A percentile compares a stretch with the other conserved stretches of the same genome.
Conservation (phyloP, 1,140 invertebrate genomes). For the Pseudomyrmex flavicornis region DNA sequence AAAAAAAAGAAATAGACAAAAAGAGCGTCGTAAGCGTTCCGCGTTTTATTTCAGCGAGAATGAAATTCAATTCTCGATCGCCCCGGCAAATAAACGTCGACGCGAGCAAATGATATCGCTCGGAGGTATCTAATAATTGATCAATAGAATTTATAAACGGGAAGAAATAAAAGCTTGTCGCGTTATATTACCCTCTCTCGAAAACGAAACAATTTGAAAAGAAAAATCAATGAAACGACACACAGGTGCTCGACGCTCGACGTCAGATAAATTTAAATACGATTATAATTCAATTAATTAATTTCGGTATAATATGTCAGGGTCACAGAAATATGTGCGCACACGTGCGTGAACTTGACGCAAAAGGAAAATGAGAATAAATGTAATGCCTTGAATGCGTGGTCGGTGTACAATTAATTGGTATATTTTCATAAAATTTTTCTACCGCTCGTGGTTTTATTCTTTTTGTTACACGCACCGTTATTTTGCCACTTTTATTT, state of each 20-base stretch:
- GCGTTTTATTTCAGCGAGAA: not conserved
- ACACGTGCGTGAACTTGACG: too few relatives aligned
- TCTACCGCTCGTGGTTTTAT: too few relatives aligned
- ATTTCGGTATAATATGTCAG: not conserved
- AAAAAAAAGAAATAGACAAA: not conserved
- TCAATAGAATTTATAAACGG: not conserved
- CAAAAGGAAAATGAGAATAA: too few relatives aligned
- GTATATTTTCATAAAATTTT: too few relatives aligned
- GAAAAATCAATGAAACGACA: constrained; percentile 6
- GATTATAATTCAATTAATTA: constrained; percentile 54
- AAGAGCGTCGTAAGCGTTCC: not conserved
- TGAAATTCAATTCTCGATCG: not conserved
- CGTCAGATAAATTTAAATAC: not conserved
- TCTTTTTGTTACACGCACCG: too few relatives aligned
- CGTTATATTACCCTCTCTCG: not conserved
- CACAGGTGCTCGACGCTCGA: not conserved
- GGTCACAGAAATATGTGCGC: too few relatives aligned
- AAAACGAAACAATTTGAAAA: not conserved
- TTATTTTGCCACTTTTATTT: not conserved
- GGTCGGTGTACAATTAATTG: too few relatives aligned
- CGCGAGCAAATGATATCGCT: not conserved
- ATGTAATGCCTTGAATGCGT: too few relatives aligned
- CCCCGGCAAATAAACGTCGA: not conserved
- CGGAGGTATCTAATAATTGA: constrained; percentile 10
- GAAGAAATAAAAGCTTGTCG: constrained; percentile 13